Evolutionary conservation across 2,113 vertebrate genomes (phyloP), one percentile per base, ranked within the genome.

Genomic region (Syrmaticus mikado): DNA sequence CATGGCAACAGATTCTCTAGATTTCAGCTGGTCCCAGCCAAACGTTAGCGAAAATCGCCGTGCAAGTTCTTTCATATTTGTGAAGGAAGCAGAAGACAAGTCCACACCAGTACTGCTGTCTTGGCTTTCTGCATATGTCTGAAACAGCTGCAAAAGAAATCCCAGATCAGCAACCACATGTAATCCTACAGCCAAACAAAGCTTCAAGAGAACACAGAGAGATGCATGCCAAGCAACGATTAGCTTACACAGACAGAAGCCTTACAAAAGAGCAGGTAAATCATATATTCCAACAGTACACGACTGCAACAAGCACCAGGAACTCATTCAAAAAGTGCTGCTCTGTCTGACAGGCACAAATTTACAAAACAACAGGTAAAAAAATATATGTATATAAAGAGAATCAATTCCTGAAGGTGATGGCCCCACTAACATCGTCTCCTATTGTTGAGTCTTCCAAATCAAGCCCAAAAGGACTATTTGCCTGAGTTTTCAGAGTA

Each of bases 51-150:
- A 98, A 91, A 99, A 99, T 52, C 99, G 98, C 52, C 98, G 96
- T 92, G 99, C 98, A 36, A 99, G 98, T 93, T 99, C 99, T 94
- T 98, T 99, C 91, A 99, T 98, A 94, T 98, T 98, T 94, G 96
- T 98, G 97, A 99, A 99, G 75, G 98, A 98, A 94, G 98, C 95
- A 36, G 98, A 97, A 36, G 93, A 97, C 8, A 97, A 96, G 46
- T 97, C 97, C 81, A 93, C 87, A 41, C 92, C 40, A 1, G 87
- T 95, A 6, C 96, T 82, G 61, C 97, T 95, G 58, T 96, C 97
- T 87, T 98, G 98, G 96, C 98, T 97, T 96, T 97, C 97, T 82
- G 95, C 97, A 11, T 98, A 96, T 73, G 97, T 95, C 94, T 97
- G 96, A 93, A 98, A 99, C 46, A 99, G 97, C 99, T 99, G 97